Evolutionary conservation across 2,888 invertebrate species (phyloP), one percentile per base, ranked within the genome.

Genomic region (Gerris lacustris): DNA sequence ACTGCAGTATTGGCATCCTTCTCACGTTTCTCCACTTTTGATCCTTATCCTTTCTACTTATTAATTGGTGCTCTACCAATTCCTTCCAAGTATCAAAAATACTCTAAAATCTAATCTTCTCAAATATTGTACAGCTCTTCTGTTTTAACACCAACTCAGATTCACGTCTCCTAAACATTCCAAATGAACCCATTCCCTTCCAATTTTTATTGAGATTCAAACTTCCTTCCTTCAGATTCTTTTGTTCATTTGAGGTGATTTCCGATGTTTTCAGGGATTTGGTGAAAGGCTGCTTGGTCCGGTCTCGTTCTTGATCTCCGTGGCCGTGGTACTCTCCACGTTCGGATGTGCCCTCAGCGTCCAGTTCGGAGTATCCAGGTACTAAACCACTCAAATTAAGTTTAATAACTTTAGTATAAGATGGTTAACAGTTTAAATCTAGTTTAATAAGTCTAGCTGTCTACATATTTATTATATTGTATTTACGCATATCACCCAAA

Each of bases 331-430:
- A 1, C 80, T 90, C 2, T 87, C 89, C 0, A 90, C 90, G 0
- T 92, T 91, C 75, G 91, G 91, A 0, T 90, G 91, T 77, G 89
- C 89, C 5, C 84, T 91, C 78, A 89, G 89, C 77, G 84, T 90
- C 44, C 90, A 90, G 79, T 90, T 90, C 77, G 87, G 90, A 71
- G 88, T 89, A 43, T 87, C 88, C 67, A 85, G 87, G 87, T 87
- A 71, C 66, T 72, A 6, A 55, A 5, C 63, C 66, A 64, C 15
- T 69, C 67, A 67, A 43, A 18, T 73, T 17, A 71, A 17, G 43
- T 68, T 66, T 63, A 44, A 15, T n/a, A 31, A 17, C 43, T n/a
- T 44, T 63, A 6, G 6, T 15, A 45, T 2, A 55, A 55, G 5
- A 11, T 55, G 9, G 15, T 55, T 55, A 55, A 55, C 31, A 67